Evolutionary conservation across 1,140 invertebrate genomes (phyloP).

Genomic region (Pantala flavescens): DNA sequence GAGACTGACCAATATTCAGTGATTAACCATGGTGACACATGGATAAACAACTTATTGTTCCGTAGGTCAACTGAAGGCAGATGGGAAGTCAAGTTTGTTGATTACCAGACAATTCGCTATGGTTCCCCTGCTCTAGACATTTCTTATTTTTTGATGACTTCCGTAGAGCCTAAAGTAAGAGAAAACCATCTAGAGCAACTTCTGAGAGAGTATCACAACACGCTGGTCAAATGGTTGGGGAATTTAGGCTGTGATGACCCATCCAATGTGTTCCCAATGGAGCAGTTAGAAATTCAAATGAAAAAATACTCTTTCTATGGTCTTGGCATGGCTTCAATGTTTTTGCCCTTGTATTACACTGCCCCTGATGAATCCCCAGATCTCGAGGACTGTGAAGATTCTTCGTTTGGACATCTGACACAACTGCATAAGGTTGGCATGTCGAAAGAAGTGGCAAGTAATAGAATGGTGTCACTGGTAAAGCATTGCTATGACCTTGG

Average conservation of each 20-base stretch:
- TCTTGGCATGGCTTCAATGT: background rate
- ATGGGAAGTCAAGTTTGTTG: background rate
- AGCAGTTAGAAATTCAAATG: background rate
- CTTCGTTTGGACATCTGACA: background rate
- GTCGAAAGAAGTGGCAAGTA: background rate
- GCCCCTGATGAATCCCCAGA: background rate
- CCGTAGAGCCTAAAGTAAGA: background rate
- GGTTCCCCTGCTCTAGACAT: background rate
- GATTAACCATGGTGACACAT: background rate
- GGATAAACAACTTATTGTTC: background rate
- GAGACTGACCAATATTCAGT: background rate
- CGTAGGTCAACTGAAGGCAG: background rate
- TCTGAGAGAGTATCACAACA: background rate
- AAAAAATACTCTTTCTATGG: background rate
- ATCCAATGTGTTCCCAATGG: background rate
- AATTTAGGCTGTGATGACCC: background rate
- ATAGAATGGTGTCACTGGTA: background rate
- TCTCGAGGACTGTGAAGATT: background rate
- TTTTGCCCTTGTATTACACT: background rate
- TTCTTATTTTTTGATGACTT: background rate
- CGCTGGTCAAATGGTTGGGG: background rate
- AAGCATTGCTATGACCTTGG: background rate
- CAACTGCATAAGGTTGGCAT: background rate
- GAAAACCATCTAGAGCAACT: background rate
- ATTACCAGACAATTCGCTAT: background rate